phyloP scores from a whole-genome alignment of 2,888 invertebrate species.

The Coenonympha glycerion region DNA sequence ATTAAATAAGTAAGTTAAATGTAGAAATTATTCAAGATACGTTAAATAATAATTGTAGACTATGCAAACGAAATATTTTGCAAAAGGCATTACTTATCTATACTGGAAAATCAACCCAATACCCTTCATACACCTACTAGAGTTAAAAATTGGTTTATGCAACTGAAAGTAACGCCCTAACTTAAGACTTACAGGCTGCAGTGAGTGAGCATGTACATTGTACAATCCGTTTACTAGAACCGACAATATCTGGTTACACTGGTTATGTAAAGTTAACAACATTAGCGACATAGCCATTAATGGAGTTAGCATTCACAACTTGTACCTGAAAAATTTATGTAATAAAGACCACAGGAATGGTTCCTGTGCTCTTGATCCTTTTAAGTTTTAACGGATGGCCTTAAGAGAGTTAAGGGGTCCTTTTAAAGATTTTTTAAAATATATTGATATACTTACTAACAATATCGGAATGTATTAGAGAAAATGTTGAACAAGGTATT shows the following conservation, averaged over 20 bases:
- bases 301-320: constrained; percentile 11
- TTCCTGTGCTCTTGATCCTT: not conserved
- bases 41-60: no score
- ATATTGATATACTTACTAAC: no score
- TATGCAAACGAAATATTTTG: no score
- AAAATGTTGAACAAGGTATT: no score
- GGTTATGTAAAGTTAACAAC: constrained; percentile 3
- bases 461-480: no score
- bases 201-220: not conserved
- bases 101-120: no score
- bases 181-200: not conserved
- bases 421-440: not conserved
- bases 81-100: no score
- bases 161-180: not conserved
- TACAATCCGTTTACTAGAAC: constrained; percentile 2
- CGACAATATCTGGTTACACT: not conserved
- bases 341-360: not conserved
- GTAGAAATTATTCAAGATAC: no score
- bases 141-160: no score
- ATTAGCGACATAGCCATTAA: constrained; percentile 6
- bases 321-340: not conserved
- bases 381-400: not conserved
- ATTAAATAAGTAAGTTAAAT: no score
- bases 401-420: not conserved
- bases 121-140: no score